Base-by-base conservation (phyloP, 1,140 invertebrate species). In the Hycleus phaleratus region DNA sequence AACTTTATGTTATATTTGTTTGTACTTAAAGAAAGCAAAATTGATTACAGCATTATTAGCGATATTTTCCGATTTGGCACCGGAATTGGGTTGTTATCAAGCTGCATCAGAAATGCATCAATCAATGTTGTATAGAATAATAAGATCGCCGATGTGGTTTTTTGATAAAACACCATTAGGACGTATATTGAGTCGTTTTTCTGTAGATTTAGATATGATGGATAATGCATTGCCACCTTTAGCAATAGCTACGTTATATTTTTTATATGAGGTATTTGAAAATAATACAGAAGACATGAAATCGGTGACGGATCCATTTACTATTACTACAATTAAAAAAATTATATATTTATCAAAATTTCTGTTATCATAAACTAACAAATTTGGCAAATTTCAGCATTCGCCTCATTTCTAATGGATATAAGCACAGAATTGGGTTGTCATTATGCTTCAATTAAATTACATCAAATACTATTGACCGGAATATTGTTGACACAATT, bases 121-220 rank as follows among this genome's bases (percentile, higher is more conserved):
- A 61, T 69, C 81, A 58, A 83, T 95, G 75, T 78, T 96, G 69
- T 67, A 71, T 49, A 84, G 83, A 68, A 79, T 95, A 68, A 75
- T 95, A 70, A 82, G 82, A 69, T 80, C 84, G 50, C 86, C 86
- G 61, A 79, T 88, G 75, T 76, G 78, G 75, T 92, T 93, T 79
- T 95, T 88, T 79, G 92, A 95, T 75, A 86, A 85, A 65, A 95
- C 91, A 60, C 92, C 92, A 43, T 71, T 82, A 63, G 92, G 92
- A 75, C 81, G 92, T 72, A 86, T 94, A 67, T 79, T 94, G 64
- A 85, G 90, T 72, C 82, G 91, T 71, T 93, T 94, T 78, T 84
- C 87, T 71, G 90, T 89, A 83, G 85, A 87, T 67, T 69, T 81
- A 57, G 79, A 82, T 64, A 49, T 44, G 11, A 48, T 59, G 39